phyloP scores from a whole-genome alignment of 2,113 vertebrate species.

The Mohoua ochrocephala region DNA sequence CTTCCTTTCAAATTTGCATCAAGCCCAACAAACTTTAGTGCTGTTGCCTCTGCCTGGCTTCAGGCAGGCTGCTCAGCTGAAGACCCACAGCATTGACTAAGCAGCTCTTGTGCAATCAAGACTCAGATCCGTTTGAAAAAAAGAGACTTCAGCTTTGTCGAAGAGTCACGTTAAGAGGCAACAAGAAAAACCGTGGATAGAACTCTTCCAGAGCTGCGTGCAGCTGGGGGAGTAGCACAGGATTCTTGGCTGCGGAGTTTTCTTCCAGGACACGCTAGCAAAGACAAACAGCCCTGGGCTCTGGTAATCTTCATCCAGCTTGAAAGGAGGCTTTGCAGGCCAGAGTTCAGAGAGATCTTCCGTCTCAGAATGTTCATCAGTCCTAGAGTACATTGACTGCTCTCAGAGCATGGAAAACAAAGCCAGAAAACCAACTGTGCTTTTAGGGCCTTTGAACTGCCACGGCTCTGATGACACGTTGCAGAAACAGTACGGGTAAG shows the following conservation, averaged over 20 bases:
- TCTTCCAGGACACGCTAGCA: not conserved
- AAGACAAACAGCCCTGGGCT: not conserved
- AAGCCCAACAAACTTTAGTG: not conserved
- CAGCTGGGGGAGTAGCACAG: not conserved
- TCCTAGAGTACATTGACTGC: not conserved
- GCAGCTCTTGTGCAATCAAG: not conserved
- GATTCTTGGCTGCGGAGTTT: not conserved
- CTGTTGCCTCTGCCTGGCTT: not conserved
- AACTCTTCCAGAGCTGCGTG: not conserved
- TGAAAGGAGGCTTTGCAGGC: not conserved
- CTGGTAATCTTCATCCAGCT: not conserved
- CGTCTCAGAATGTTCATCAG: accelerated
- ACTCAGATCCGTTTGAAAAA: not conserved
- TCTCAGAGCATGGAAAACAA: not conserved
- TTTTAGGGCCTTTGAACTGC: not conserved
- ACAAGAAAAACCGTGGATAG: not conserved
- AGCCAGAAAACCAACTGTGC: not conserved
- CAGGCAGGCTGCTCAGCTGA: not conserved
- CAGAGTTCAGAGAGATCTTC: not conserved
- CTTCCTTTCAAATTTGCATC: not conserved
- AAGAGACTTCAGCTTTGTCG: not conserved
- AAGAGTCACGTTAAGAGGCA: not conserved
- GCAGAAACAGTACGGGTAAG: not conserved
- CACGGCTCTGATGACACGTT: accelerated
- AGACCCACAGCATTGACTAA: not conserved